phyloP scores from a whole-genome alignment of 2,113 vertebrate species.

The Talpa occidentalis region DNA sequence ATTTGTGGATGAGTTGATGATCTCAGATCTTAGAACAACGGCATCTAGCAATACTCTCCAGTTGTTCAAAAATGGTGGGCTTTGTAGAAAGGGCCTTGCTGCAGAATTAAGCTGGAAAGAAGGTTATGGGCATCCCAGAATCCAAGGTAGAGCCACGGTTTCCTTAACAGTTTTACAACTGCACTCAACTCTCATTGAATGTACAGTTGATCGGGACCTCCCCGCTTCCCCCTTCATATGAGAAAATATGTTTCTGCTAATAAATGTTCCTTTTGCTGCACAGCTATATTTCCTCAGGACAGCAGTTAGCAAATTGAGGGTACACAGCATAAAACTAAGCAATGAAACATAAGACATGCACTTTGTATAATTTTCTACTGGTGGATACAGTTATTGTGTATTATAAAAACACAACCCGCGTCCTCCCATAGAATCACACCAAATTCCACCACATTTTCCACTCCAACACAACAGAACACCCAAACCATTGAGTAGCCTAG shows the following conservation, averaged over 20 bases:
- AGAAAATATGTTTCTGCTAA: conserved; percentile 57
- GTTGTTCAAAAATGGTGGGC: not conserved
- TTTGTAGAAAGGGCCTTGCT: not conserved
- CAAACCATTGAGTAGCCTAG: not conserved
- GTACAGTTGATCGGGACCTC: conserved; percentile 23
- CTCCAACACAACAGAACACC: not conserved
- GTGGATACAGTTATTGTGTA: not conserved
- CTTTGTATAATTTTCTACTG: not conserved
- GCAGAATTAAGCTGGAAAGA: not conserved
- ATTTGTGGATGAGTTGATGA: not conserved
- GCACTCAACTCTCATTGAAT: not conserved
- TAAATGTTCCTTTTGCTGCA: conserved; percentile 18
- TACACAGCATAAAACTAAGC: not conserved
- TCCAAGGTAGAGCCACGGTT: not conserved
- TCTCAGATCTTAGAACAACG: not conserved
- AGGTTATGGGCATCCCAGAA: conserved; percentile 3
- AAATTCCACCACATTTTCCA: not conserved
- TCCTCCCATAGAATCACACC: not conserved
- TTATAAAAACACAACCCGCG: not conserved
- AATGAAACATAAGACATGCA: not conserved
- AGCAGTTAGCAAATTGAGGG: conserved; percentile 34
- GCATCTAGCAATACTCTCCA: not conserved
- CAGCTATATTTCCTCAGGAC: conserved; percentile 17
- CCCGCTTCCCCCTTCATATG: not conserved
- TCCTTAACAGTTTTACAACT: not conserved